A percentile compares a stretch with the other conserved stretches of the same genome.
Conservation (phyloP, 2,113 vertebrate genomes). For the Centropus unirufus region DNA sequence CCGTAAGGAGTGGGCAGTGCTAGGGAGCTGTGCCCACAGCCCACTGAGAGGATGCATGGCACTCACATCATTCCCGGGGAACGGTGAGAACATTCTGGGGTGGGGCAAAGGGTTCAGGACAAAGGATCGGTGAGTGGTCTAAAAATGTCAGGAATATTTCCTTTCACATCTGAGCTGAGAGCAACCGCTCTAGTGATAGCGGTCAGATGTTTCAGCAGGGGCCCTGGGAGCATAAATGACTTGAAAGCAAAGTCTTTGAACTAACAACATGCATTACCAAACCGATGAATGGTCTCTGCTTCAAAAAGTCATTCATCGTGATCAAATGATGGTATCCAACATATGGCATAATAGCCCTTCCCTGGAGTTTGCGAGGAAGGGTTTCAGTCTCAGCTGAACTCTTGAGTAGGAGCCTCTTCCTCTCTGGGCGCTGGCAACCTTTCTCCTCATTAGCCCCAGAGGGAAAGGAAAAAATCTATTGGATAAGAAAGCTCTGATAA, state of each 20-base stretch:
- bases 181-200: not conserved
- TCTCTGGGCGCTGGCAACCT: not conserved
- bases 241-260: constrained; percentile 15
- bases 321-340: constrained; percentile 9
- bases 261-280: not conserved
- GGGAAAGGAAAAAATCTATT: not conserved
- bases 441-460: constrained; percentile 30
- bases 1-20: not conserved
- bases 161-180: not conserved
- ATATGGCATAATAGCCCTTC: not conserved
- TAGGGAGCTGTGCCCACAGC: rapidly evolving
- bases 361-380: not conserved
- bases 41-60: rapidly evolving
- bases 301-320: constrained; percentile 42
- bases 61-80: not conserved
- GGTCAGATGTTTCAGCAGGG: not conserved
- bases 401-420: constrained; percentile 11
- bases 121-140: not conserved
- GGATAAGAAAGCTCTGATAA: constrained; percentile 47
- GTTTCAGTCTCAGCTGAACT: not conserved
- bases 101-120: not conserved
- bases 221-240: not conserved
- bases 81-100: not conserved
- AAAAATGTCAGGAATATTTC: not conserved
- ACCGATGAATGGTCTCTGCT: constrained; percentile 18